A percentile compares a stretch with the other conserved stretches of the same genome.
phyloP scores from a whole-genome alignment of 2,797 vertebrate species.

The Liasis olivaceus region DNA sequence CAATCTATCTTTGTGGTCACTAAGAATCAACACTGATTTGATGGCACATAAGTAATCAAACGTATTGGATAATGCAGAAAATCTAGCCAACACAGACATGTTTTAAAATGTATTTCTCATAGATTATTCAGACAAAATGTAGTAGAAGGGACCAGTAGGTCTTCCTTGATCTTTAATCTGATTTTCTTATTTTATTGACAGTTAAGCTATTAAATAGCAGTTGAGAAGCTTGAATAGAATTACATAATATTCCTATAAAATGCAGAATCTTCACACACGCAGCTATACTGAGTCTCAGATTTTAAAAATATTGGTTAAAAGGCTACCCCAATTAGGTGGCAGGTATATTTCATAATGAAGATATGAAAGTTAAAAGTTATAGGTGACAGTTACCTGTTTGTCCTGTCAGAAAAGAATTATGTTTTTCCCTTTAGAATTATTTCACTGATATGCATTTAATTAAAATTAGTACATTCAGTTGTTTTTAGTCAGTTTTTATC shows the following conservation, averaged over 20 bases:
- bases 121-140: neutral
- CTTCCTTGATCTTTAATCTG: neutral
- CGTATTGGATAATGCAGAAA: neutral
- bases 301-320: neutral
- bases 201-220: neutral
- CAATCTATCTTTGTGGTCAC: neutral
- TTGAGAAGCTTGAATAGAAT: neutral
- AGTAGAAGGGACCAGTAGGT: no score
- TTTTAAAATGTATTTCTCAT: neutral
- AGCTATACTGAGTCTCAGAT: neutral
- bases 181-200: neutral
- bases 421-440: neutral
- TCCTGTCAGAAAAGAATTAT: neutral
- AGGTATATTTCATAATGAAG: neutral
- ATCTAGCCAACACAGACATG: neutral
- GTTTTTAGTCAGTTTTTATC: neutral
- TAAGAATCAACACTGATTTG: neutral
- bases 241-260: neutral
- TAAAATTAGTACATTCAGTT: neutral
- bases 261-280: neutral
- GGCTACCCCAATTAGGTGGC: neutral
- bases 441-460: neutral
- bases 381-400: neutral
- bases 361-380: neutral
- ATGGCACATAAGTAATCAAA: neutral